Base-by-base conservation (phyloP, 2,797 vertebrate species). In the Monodelphis domestica region DNA sequence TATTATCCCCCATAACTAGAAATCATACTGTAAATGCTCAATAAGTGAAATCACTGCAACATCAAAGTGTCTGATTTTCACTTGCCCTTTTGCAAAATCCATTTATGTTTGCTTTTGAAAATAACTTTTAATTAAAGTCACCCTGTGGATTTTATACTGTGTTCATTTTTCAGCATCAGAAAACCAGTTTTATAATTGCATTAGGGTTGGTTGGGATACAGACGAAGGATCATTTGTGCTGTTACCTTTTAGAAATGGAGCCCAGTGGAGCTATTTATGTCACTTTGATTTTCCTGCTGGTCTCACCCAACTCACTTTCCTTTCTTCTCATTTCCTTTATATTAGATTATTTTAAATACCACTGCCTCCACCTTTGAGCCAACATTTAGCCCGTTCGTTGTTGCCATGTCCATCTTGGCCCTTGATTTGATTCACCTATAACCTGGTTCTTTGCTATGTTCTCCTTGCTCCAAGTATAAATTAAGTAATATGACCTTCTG, bases 71-170 rank as follows among this genome's bases (percentile, higher is more conserved):
- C 51, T 78, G 50, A 53, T 78, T 98, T 95, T 94, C 14, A 91
- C 90, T 95, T 88, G 96, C 96, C 89, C 95, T 90, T 88, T 95
- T 95, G 88, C 10, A 96, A 97, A 96, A 93, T 95, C 89, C 93
- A 52, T 90, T 3, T 87, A 89, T 91, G 9, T 96, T 97, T 90
- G 12, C 93, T 95, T 97, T 96, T 89, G 93, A 96, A 96, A 95
- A 95, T 51, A 90, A 51, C 28, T 96, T 96, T 96, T 94, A 90
- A 93, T 96, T 97, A 97, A 97, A 97, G 56, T 92, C 89, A 78
- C 93, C 91, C 95, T 45, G 10, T 89, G 92, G 94, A 96, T 95
- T 91, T 95, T 95, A 93, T 51, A 93, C 51, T 14, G 70, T 93
- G 91, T 92, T 97, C 94, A 29, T 57, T 94, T 95, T 94, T 95